Conservation (phyloP, 2,797 vertebrate genomes). For the Fistularia tabacaria region DNA sequence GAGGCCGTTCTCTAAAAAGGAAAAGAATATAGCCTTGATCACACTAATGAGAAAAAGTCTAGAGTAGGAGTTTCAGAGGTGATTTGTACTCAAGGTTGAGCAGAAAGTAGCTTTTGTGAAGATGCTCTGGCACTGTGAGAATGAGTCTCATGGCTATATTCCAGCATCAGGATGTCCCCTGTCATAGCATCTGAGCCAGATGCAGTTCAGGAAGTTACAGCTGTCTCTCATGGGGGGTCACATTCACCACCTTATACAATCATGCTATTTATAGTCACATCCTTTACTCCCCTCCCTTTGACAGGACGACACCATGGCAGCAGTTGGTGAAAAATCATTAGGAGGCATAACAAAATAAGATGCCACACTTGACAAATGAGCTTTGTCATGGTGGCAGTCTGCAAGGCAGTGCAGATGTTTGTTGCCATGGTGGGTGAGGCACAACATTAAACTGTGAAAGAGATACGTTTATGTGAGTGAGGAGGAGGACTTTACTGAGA, state of each 20-base stretch:
- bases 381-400: conserved; percentile 41
- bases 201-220: conserved; percentile 46
- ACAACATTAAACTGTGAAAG: conserved; percentile 33
- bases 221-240: conserved; percentile 44
- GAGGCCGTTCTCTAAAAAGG: too few relatives aligned
- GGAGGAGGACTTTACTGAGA: conserved; percentile 21
- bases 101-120: too few relatives aligned
- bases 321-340: conserved; percentile 31
- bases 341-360: conserved; percentile 37
- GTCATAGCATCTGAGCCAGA: conserved; percentile 13
- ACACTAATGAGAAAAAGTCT: too few relatives aligned
- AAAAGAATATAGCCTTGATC: too few relatives aligned
- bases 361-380: conserved; percentile 54
- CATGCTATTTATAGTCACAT: conserved; percentile 56
- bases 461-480: conserved; percentile 23
- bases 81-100: too few relatives aligned
- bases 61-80: too few relatives aligned
- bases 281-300: conserved; percentile 24
- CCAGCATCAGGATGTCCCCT: too few relatives aligned
- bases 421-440: conserved; percentile 61
- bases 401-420: conserved; percentile 45
- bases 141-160: too few relatives aligned
- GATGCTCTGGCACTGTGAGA: too few relatives aligned
- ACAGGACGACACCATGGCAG: conserved; percentile 6
- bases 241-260: conserved; percentile 29